Conservation (phyloP, 2,888 invertebrate species). For the Microctonus brassicae region DNA sequence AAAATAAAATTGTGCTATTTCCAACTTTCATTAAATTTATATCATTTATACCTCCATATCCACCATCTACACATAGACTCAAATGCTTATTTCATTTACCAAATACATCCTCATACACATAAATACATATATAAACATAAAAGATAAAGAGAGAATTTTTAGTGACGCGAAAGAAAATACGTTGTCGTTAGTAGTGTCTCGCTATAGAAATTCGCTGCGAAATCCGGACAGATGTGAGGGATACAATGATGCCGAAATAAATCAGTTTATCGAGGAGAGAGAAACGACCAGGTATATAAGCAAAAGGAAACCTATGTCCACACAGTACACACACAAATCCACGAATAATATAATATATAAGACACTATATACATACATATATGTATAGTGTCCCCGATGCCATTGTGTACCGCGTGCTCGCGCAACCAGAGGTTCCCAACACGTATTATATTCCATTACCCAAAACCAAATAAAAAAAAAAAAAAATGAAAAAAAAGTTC, state of each 20-base stretch:
- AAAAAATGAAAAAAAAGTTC: too few relatives aligned
- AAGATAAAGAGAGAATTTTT: constrained; percentile 9
- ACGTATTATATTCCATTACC: constrained; percentile 1
- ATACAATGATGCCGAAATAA: constrained; percentile 66
- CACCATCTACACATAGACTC: too few relatives aligned
- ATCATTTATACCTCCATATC: not conserved
- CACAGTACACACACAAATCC: constrained; percentile 48
- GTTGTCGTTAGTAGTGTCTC: constrained; percentile 9
- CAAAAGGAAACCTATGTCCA: constrained; percentile 39
- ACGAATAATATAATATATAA: not conserved
- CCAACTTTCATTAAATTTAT: not conserved
- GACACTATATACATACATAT: too few relatives aligned
- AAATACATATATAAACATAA: not conserved
- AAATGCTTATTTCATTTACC: too few relatives aligned
- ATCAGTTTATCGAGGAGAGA: constrained; percentile 64
- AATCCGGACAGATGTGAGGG: constrained; percentile 65
- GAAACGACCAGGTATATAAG: constrained; percentile 31
- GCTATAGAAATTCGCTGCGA: constrained; percentile 38
- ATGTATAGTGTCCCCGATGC: constrained; percentile 50
- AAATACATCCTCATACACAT: not conserved
- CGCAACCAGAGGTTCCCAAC: constrained; percentile 63
- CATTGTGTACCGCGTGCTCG: constrained; percentile 58
- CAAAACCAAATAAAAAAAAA: not conserved
- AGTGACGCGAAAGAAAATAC: constrained; percentile 25
- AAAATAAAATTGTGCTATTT: not conserved